Conservation (phyloP, 2,888 invertebrate genomes). For the Macrosoma leucophasiata region DNA sequence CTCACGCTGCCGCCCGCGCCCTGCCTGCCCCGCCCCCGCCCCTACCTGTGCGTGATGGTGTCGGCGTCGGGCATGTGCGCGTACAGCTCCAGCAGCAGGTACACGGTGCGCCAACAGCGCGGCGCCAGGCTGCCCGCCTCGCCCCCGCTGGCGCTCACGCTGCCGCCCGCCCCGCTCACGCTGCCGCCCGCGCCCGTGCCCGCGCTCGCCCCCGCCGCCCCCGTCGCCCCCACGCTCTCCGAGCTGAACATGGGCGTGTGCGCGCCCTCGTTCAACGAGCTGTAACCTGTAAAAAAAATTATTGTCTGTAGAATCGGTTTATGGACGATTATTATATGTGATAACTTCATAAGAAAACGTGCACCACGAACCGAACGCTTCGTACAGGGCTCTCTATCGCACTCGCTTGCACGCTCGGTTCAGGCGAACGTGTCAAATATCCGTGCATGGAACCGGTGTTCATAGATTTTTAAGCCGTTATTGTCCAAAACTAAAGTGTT, state of each 20-base stretch:
- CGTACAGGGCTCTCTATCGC: too few relatives aligned
- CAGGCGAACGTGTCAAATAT: too few relatives aligned
- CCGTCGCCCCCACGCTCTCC: constrained; percentile 13
- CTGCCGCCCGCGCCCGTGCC: constrained; percentile 72
- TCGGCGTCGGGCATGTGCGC: constrained; percentile 97
- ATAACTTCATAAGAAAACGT: too few relatives aligned
- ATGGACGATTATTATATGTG: too few relatives aligned
- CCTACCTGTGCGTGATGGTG: constrained; percentile 85
- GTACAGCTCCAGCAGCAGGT: constrained; percentile 92
- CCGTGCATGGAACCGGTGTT: too few relatives aligned
- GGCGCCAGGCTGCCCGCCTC: constrained; percentile 72
- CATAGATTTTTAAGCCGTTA: too few relatives aligned
- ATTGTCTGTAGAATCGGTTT: too few relatives aligned
- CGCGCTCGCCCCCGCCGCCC: constrained; percentile 16
- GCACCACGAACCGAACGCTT: too few relatives aligned
- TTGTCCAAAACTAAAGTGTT: too few relatives aligned
- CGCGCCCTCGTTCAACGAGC: constrained; percentile 85
- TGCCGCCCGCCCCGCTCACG: constrained; percentile 82
- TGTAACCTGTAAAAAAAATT: constrained; percentile 80
- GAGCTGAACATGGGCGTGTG: constrained; percentile 78
- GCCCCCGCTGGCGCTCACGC: constrained; percentile 18
- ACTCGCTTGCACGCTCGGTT: too few relatives aligned
- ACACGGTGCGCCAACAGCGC: constrained; percentile 96
- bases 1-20: too few relatives aligned
- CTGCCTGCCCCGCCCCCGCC: too few relatives aligned